phyloP scores from a whole-genome alignment of 2,113 vertebrate genomes.

The Alligator mississippiensis region DNA sequence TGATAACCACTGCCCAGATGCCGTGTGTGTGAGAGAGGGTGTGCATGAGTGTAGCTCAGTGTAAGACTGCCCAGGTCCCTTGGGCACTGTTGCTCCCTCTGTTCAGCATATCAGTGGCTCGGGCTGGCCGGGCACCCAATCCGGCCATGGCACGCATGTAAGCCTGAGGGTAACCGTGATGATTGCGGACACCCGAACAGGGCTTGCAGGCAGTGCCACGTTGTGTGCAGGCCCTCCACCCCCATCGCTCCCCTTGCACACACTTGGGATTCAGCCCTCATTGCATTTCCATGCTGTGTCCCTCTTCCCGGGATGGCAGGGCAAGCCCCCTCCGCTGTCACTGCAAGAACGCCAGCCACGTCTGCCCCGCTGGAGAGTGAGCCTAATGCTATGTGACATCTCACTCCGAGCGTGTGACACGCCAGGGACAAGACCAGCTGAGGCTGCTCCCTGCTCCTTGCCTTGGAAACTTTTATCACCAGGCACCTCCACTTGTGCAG shows the following conservation, averaged over 20 bases:
- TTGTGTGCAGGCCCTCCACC: neutral
- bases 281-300: neutral
- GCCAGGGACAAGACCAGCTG: slow-evolving; percentile 51
- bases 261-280: neutral
- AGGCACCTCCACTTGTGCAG: slow-evolving; percentile 33
- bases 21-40: too few species aligned
- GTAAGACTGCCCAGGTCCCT: neutral
- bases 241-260: neutral
- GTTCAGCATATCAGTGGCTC: neutral
- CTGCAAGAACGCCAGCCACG: accelerated
- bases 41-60: too few species aligned
- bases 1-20: neutral
- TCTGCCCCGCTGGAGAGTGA: neutral
- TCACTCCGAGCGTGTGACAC: slow-evolving; percentile 38
- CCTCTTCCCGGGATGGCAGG: neutral
- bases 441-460: slow-evolving; percentile 43
- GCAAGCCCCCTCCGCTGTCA: slow-evolving; percentile 4
- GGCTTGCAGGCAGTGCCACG: neutral
- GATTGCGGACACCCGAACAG: neutral
- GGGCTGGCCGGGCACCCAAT: neutral
- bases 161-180: neutral
- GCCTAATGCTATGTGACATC: slow-evolving; percentile 66
- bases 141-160: neutral
- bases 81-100: accelerated
- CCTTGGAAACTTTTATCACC: slow-evolving; percentile 45